These are phyloP conservation scores for Meteorus cinctellus DNA, from an alignment of 2,888 invertebrate genomes.

Conservation along the genomic window DNA sequence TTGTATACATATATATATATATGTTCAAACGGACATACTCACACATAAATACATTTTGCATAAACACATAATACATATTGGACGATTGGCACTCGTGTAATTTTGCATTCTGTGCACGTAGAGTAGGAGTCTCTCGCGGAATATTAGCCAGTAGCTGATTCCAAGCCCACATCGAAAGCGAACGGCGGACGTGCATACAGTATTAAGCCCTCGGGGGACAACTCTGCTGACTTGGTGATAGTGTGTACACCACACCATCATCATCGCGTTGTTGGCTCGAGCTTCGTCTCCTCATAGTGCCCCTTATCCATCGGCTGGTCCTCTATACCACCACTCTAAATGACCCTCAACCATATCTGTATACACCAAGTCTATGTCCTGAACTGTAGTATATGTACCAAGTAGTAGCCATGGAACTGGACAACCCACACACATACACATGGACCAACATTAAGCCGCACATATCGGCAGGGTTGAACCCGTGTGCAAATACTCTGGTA, in stretches of 20 bases:
- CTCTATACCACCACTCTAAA: constrained; percentile 3
- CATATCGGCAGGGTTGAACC: constrained; percentile 53
- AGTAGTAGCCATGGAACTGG: constrained; percentile 19
- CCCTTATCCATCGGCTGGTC: background rate
- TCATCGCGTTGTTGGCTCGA: constrained; percentile 36
- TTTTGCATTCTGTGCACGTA: constrained; percentile 39
- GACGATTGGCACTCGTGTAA: constrained; percentile 36
- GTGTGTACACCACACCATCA: constrained; percentile 44
- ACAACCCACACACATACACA: no score
- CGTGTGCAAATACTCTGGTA: constrained; percentile 69
- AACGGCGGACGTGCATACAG: constrained; percentile 69
- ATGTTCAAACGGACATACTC: background rate
- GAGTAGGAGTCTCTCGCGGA: constrained; percentile 60
- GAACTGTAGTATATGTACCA: constrained; percentile 19
- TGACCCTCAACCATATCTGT: background rate
- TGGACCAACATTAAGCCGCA: constrained; percentile 33
- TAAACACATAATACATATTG: constrained; percentile 15
- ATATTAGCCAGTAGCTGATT: constrained; percentile 70
- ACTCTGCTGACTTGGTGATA: constrained; percentile 56
- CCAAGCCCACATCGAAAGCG: constrained; percentile 62
- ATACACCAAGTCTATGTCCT: constrained; percentile 27
- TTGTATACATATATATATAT: background rate
- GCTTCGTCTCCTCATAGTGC: background rate
- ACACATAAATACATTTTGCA: constrained; percentile 10
- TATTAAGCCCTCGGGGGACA: constrained; percentile 68